Base-by-base conservation (phyloP, 64 coral and sea anemone genomes). In the Actinia tenebrosa region DNA sequence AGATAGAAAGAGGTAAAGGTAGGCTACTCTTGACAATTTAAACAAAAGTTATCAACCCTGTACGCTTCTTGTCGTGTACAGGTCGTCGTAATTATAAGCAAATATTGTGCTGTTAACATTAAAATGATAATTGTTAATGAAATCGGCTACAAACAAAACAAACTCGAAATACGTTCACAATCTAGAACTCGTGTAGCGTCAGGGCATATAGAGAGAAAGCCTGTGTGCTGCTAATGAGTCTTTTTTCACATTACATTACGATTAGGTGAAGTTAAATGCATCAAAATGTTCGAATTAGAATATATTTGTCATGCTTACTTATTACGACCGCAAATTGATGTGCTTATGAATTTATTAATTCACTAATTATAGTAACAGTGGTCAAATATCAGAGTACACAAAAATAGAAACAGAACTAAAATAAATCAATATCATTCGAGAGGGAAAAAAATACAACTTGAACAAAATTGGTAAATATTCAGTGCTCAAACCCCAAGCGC, bases 81-180 rank as follows among this genome's bases (percentile, higher is more conserved):
- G 69, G 69, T 75, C 69, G 26, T 42, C 13, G 69, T 75, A 75
- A 37, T 75, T 75, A 75, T 75, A 75, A 26, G 27, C 69, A 75
- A 75, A 75, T 6, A 75, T 75, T 75, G 69, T 75, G 69, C 69
- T 75, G 23, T 75, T 75, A 75, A 75, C 27, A 30, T 75, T 75
- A 11, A 75, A 75, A 75, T 75, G 69, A 75, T 75, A 42, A 75
- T 75, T 75, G 69, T 42, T 75, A 30, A 75, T 75, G 69, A 75
- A 75, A 75, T 75, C 69, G 26, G 42, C 23, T 75, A 75, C 69
- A 75, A 75, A 75, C 64, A 75, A 75, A 75, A 75, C 69, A 75
- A 75, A 42, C 69, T 75, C 14, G 69, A 75, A 75, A 42, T 3
- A 11, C 69, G 26, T 37, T 75, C 26, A 42, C 69, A 14, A 10